Evolutionary conservation across 2,113 vertebrate species (phyloP).

Genomic region (Pachypanchax playfairii): DNA sequence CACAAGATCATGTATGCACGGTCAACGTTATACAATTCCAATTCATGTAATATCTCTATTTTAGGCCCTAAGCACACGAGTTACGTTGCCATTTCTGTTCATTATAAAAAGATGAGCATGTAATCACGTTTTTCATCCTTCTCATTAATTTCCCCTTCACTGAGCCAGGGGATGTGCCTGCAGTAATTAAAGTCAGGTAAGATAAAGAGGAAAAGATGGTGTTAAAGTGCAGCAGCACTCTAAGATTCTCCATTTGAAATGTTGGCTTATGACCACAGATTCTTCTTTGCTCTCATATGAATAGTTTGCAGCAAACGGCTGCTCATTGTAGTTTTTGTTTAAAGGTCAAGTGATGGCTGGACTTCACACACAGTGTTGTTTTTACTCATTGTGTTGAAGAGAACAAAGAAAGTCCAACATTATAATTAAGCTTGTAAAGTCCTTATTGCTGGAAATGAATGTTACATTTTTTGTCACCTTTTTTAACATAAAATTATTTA

Average conservation of each 20-base stretch:
- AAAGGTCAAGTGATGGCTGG: conserved; percentile 23
- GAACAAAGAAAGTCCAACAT: neutral
- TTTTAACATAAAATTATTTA: neutral
- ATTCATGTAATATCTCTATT: conserved; percentile 1
- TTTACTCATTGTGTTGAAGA: neutral
- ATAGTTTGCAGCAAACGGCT: conserved; percentile 32
- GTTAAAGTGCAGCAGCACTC: conserved; percentile 29
- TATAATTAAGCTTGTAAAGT: too few species aligned
- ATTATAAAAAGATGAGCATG: conserved; percentile 47
- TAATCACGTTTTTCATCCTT: conserved; percentile 48
- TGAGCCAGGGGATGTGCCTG: conserved; percentile 26
- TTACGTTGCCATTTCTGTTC: conserved; percentile 11
- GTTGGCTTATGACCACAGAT: conserved; percentile 4
- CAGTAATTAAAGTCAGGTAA: conserved; percentile 55
- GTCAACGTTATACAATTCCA: conserved; percentile 2
- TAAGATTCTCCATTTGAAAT: conserved; percentile 32
- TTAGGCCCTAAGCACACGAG: conserved; percentile 1
- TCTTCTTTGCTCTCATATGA: conserved; percentile 8
- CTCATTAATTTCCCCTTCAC: conserved; percentile 38
- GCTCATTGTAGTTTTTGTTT: conserved; percentile 24
- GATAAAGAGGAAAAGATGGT: conserved; percentile 30
- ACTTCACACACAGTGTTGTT: neutral
- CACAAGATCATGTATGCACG: neutral
- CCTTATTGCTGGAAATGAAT: neutral
- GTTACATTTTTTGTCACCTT: neutral